Conservation (phyloP, 2,888 invertebrate species). For the Cataglyphis rosenhaueri region DNA sequence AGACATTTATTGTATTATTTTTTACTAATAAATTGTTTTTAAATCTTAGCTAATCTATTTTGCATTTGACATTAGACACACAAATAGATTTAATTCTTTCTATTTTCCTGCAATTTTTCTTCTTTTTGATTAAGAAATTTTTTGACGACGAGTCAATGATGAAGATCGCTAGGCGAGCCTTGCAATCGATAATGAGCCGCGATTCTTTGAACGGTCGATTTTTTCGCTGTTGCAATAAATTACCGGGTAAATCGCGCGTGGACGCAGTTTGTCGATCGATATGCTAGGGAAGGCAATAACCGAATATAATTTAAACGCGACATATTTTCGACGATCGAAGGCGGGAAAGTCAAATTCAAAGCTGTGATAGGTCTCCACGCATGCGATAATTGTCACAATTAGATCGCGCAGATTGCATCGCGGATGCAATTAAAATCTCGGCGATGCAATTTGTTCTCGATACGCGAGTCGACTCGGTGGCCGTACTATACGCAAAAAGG, state of each 20-base stretch:
- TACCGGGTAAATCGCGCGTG: conserved; percentile 58
- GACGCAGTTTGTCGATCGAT: conserved; percentile 65
- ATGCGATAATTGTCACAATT: conserved; percentile 69
- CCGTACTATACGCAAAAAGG: neutral
- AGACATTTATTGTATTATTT: too few species aligned
- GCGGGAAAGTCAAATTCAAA: conserved; percentile 42
- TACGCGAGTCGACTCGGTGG: neutral
- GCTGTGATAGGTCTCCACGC: conserved; percentile 22
- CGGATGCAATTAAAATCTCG: conserved; percentile 67
- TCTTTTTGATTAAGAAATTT: neutral
- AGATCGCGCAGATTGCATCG: conserved; percentile 62
- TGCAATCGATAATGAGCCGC: neutral
- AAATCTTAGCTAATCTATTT: too few species aligned
- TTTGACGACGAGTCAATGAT: neutral
- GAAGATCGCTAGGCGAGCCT: neutral
- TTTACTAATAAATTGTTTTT: too few species aligned
- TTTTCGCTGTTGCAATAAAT: conserved; percentile 60
- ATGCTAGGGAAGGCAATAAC: conserved; percentile 49
- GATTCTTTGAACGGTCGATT: conserved; percentile 32
- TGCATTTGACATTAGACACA: too few species aligned
- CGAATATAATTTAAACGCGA: conserved; percentile 68
- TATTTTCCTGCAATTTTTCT: neutral
- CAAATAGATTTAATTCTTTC: too few species aligned
- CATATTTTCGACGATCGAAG: conserved; percentile 65
- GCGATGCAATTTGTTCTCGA: conserved; percentile 56